Evolutionary conservation across 2,797 vertebrate species (phyloP).

Genomic region (Sebastiscus tertius): DNA sequence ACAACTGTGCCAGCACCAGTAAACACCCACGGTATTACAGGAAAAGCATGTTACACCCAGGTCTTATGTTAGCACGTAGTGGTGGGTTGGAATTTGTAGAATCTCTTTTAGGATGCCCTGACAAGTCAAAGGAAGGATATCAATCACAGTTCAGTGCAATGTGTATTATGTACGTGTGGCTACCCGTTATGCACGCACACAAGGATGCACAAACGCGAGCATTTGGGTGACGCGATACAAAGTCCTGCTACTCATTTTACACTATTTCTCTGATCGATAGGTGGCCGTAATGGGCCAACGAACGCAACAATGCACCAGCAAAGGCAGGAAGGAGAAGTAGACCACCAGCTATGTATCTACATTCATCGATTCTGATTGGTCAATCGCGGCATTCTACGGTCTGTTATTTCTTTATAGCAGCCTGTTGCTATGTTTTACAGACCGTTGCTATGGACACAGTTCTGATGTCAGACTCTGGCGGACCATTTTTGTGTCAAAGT

Average conservation of each 20-base stretch:
- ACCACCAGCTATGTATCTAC: background rate
- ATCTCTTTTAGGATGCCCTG: background rate
- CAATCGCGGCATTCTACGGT: no score
- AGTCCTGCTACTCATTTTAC: background rate
- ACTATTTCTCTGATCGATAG: background rate
- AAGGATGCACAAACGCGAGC: no score
- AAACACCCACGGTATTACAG: conserved; percentile 33
- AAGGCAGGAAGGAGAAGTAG: background rate
- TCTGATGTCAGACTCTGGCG: no score
- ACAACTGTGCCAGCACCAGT: conserved; percentile 37
- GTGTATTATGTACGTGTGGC: background rate
- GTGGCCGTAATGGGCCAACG: background rate
- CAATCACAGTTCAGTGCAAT: background rate
- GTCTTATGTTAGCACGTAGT: conserved; percentile 2
- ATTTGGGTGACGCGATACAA: background rate
- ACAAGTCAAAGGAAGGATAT: conserved; percentile 19
- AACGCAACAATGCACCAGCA: background rate
- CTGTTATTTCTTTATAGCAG: no score
- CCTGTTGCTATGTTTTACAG: no score
- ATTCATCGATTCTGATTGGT: no score
- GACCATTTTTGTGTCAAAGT: no score
- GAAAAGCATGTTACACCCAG: conserved; percentile 15
- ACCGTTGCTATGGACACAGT: no score
- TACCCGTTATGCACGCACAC: background rate
- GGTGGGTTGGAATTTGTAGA: conserved; percentile 14